Evolutionary conservation across 2,113 vertebrate species (phyloP).

Genomic region (Cisticola juncidis): DNA sequence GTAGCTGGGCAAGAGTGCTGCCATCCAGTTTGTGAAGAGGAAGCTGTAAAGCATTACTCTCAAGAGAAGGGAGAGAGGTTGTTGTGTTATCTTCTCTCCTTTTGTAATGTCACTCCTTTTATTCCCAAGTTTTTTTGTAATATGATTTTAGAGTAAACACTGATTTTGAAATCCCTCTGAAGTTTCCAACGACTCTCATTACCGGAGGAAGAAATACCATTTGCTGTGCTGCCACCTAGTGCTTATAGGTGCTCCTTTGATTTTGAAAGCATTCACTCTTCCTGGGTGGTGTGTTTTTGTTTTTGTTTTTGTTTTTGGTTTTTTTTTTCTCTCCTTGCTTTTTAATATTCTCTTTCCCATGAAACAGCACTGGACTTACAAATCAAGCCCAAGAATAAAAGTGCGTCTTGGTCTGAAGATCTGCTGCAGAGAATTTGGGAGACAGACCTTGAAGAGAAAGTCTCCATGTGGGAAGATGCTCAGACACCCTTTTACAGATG

Average conservation of each 20-base stretch:
- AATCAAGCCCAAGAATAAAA: not conserved
- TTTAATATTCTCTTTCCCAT: not conserved
- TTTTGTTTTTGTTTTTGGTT: not conserved
- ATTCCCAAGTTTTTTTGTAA: not conserved
- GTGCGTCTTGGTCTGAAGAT: not conserved
- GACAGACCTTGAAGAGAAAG: not conserved
- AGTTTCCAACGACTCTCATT: not conserved
- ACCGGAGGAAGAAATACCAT: not conserved
- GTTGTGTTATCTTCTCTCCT: not conserved
- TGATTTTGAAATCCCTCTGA: not conserved
- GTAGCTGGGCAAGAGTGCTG: not conserved
- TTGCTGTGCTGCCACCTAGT: constrained; percentile 71
- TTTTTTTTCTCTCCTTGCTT: not conserved
- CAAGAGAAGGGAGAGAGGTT: not conserved
- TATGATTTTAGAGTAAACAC: not conserved
- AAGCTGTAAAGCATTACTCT: not conserved
- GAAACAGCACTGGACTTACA: not conserved
- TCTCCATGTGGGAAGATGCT: not conserved
- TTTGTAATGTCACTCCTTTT: not conserved
- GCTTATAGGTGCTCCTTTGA: not conserved
- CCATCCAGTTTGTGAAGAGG: not conserved
- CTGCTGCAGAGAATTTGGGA: not conserved
- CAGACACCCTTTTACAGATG: not conserved
- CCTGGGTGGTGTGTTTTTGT: too few relatives aligned
- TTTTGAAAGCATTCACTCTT: not conserved